phyloP scores from a whole-genome alignment of 2,113 vertebrate species.

The Chitala chitala region DNA sequence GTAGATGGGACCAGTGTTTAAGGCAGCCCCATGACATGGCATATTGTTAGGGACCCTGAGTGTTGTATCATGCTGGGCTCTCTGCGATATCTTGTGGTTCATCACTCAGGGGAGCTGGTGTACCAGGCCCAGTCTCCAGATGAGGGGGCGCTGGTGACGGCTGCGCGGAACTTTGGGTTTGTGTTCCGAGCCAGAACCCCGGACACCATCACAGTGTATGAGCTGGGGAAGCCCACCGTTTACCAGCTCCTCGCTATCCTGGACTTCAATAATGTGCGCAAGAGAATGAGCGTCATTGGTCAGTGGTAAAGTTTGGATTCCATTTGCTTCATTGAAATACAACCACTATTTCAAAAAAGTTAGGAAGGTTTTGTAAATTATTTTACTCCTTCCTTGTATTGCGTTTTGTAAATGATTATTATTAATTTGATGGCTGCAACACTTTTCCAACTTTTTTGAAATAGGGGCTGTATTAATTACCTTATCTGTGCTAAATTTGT shows the following conservation, averaged over 20 bases:
- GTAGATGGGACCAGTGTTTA: no score
- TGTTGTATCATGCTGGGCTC: neutral
- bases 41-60: no score
- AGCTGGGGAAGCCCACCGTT: conserved; percentile 71
- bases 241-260: conserved; percentile 84
- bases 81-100: neutral
- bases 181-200: conserved; percentile 83
- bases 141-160: conserved; percentile 89
- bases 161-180: conserved; percentile 90
- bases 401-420: no score
- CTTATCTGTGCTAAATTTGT: no score
- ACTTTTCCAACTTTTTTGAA: no score
- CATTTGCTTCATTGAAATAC: neutral
- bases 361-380: neutral
- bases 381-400: no score
- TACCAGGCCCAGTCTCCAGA: conserved; percentile 98
- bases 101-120: conserved; percentile 65
- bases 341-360: neutral
- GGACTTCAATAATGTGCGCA: conserved; percentile 89
- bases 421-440: no score
- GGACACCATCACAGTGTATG: conserved; percentile 72
- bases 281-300: conserved; percentile 96
- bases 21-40: no score
- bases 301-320: neutral
- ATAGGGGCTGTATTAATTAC: no score